A percentile compares a stretch with the other conserved stretches of the same genome.
Conservation (phyloP, 1,140 invertebrate genomes). For the Eriosoma lanigerum region DNA sequence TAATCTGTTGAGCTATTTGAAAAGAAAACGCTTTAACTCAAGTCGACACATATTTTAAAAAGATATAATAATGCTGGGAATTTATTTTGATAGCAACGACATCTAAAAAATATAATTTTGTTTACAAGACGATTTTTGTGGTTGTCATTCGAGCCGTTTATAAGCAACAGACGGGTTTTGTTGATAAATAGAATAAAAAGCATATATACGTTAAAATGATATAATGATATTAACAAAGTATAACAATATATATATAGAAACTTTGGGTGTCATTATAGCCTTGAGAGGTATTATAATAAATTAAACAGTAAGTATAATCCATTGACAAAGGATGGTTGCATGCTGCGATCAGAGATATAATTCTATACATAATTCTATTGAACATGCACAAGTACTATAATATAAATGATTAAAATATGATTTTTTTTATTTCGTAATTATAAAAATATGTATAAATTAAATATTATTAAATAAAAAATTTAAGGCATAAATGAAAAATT, state of each 20-base stretch:
- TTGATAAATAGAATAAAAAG: background rate
- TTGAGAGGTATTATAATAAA: background rate
- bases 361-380: no score
- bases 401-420: background rate
- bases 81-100: constrained; percentile 26
- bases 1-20: constrained; percentile 5
- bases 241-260: background rate
- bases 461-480: no score
- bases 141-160: background rate
- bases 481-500: no score
- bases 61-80: no score
- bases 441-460: no score
- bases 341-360: background rate
- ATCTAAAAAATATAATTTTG: no score
- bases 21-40: constrained; percentile 7
- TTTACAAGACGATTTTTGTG: background rate
- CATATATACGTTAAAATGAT: background rate
- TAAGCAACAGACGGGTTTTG: constrained; percentile 4
- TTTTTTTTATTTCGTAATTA: no score
- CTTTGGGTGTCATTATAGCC: background rate
- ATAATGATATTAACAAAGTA: background rate
- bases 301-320: background rate
- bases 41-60: background rate
- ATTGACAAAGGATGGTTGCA: background rate
- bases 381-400: background rate